Base-by-base conservation (phyloP, 2,888 invertebrate genomes). In the Eustalomyia histrio region DNA sequence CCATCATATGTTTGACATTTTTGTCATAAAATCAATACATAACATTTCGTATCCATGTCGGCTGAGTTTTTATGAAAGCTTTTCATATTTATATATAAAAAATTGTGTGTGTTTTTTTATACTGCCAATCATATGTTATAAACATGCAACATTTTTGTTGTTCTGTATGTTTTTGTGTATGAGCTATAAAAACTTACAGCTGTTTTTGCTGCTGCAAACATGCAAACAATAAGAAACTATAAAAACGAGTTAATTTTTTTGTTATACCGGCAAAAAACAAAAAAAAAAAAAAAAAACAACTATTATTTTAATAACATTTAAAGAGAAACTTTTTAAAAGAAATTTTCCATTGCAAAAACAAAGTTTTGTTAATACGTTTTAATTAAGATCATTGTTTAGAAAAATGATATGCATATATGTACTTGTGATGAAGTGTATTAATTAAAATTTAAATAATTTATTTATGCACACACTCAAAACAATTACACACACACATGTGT, bases 1-100 rank as follows among this genome's bases (percentile, higher is more conserved):
- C 83, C 80, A 76, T 80, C 80, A 80, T 80, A 76, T 76, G 79
- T 65, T 80, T 76, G 76, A 47, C 76, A 76, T 68, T 76, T 80
- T 75, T 68, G 71, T 73, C 43, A 82, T 52, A 67, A 81, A 81
- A 81, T 81, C 81, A 67, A 81, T 81, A 75, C 50, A 64, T 58
- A 57, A 52, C 63, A 47, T 67, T 18, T 9, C 60, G 50, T 47
- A 73, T 55, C 7, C 76, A 65, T 61, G 60, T 47, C 60, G 52
- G 33, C 65, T 71, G 76, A 74, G 43, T 17, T 29, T 33, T 79
- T 75, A 52, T 67, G 21, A 57, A 65, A 78, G 18, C 58, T 60
- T 75, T 76, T 16, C 29, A 39, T 43, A 29, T 52, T 69, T 29
- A 47, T n/a, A n/a, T 47, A 47, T 6, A 47, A 47, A 47, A 47